Percentiles rank a stretch among this genome's conserved stretches.
Conservation (phyloP, 2,888 invertebrate genomes). For the Rhamnusium bicolor region DNA sequence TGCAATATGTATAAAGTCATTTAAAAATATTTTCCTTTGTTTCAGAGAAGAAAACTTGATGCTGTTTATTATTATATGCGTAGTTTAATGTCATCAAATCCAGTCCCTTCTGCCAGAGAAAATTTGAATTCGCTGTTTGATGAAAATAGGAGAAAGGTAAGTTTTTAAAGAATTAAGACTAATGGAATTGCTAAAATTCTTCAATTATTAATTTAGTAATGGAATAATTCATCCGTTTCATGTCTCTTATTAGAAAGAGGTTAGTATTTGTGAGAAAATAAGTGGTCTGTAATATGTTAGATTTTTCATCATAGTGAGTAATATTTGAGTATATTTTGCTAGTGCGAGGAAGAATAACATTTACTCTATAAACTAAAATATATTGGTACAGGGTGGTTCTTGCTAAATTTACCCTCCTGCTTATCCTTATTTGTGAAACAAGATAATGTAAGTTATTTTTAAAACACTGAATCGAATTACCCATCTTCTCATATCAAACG, state of each 20-base stretch:
- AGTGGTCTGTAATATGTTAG: conserved; percentile 19
- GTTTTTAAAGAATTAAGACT: conserved; percentile 26
- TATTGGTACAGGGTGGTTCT: too few relatives aligned
- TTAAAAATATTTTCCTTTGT: conserved; percentile 63
- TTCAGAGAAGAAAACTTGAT: conserved; percentile 92
- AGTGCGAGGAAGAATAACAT: too few relatives aligned
- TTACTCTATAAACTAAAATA: too few relatives aligned
- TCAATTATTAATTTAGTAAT: conserved; percentile 6
- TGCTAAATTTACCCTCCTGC: too few relatives aligned
- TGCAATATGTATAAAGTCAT: not conserved
- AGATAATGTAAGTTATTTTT: too few relatives aligned
- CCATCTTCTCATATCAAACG: too few relatives aligned
- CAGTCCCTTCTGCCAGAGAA: conserved; percentile 93
- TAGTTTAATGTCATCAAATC: conserved; percentile 94
- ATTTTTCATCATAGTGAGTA: not conserved
- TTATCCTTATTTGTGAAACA: too few relatives aligned
- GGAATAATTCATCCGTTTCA: conserved; percentile 34
- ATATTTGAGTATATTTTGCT: too few relatives aligned
- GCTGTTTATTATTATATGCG: conserved; percentile 98
- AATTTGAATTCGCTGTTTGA: conserved; percentile 90
- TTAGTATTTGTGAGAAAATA: conserved; percentile 25
- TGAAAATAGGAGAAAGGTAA: conserved; percentile 92
- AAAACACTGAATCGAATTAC: too few relatives aligned
- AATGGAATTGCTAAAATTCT: not conserved
- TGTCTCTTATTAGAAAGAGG: conserved; percentile 38